A percentile compares a stretch with the other conserved stretches of the same genome.
These are phyloP conservation scores for Neomorphus geoffroyi DNA, from an alignment of 2,797 vertebrate genomes.

Conservation along the genomic window DNA sequence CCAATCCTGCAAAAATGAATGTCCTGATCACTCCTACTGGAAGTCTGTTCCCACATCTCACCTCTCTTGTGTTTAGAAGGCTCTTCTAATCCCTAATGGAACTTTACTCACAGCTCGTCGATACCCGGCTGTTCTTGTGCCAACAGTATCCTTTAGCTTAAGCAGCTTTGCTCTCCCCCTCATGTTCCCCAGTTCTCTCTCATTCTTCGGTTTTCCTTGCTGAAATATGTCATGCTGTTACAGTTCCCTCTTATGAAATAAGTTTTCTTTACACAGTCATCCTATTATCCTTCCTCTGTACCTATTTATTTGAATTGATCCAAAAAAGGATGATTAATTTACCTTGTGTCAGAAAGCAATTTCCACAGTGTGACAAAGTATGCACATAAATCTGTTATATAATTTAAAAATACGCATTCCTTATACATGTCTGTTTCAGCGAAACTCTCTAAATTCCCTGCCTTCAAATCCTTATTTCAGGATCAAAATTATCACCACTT, in stretches of 20 bases:
- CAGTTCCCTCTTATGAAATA: neutral
- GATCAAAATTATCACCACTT: neutral
- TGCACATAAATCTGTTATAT: neutral
- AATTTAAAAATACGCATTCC: neutral
- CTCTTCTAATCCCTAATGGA: neutral
- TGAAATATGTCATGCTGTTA: neutral
- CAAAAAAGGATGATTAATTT: conserved; percentile 15
- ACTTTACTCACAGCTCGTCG: neutral
- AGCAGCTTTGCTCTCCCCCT: conserved; percentile 22
- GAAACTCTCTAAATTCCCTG: neutral
- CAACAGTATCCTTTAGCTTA: neutral
- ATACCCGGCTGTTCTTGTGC: neutral
- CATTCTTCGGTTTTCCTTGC: neutral
- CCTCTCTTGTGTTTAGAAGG: neutral
- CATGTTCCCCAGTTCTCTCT: neutral
- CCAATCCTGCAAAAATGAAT: neutral
- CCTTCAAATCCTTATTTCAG: neutral
- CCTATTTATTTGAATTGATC: conserved; percentile 28
- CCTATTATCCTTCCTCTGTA: conserved; percentile 39
- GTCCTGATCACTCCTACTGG: neutral
- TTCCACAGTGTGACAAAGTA: conserved; percentile 1
- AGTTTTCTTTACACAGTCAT: conserved; percentile 13
- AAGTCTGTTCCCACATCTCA: neutral
- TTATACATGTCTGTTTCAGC: neutral
- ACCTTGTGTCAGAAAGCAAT: neutral